Evolutionary conservation across 2,113 vertebrate genomes (phyloP), one percentile per base, ranked within the genome.

Genomic region (Nibea coibor): DNA sequence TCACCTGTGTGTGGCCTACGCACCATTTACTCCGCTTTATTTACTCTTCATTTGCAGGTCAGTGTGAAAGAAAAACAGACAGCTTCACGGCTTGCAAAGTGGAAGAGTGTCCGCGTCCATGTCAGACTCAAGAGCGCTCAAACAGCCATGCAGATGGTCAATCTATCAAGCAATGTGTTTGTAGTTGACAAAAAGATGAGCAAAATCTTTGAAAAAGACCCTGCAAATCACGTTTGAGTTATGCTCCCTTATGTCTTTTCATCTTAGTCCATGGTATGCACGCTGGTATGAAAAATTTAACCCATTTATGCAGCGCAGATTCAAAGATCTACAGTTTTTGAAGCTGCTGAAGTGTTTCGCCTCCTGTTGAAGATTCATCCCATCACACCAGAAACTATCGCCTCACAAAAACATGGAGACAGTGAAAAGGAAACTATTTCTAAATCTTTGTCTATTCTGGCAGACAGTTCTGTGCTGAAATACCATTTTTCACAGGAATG

Each of bases 11-110:
- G 90, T 81, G 64, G 78, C 62, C 79, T 45, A 3, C 3, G 12
- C 64, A 35, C 31, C 63, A 53, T 87, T 89, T 90, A 82, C 73
- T 39, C 35, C n/a, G 15, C 63, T 76, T 16, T 89, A 47, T 93
- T 92, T 90, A 61, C 75, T 77, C 87, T 93, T 85, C 86, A 94
- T 94, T 94, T 81, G 82, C 87, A 75, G 72, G 84, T 68, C 74
- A 78, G 62, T 78, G 92, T 78, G 82, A 92, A 93, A 92, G 82
- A 72, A 90, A 90, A 90, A 88, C 80, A 85, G 83, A 68, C 72
- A 57, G 69, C 66, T 75, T 87, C 28, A 75, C 9, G 24, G 50
- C 59, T 51, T 51, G 59, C 54, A 74, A 39, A 48, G 84, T 71
- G 72, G 77, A 61, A 72, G 42, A 69, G 53, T 65, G 79, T 26